Evolutionary conservation across 2,113 vertebrate species (phyloP).

Genomic region (Stegostoma tigrinum): DNA sequence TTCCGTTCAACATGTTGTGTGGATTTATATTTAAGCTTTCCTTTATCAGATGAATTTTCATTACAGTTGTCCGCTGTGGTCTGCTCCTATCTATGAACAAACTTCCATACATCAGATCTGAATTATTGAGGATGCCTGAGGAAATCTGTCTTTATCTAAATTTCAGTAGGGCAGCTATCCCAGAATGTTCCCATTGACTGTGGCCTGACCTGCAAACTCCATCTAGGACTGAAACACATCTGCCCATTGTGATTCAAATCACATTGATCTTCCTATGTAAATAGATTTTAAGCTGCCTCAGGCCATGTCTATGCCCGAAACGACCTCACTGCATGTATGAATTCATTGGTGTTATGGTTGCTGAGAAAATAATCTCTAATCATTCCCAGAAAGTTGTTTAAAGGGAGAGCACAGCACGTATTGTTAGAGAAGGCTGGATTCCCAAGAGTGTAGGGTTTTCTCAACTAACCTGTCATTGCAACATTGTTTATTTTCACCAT

Average conservation of each 20-base stretch:
- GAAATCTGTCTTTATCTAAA: neutral
- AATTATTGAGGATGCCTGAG: neutral
- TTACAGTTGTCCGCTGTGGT: neutral
- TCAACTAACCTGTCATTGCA: neutral
- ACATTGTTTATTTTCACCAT: neutral
- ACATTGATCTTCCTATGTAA: neutral
- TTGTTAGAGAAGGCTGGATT: neutral
- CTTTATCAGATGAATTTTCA: neutral
- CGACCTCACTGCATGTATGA: neutral
- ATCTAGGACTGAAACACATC: neutral
- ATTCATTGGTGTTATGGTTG: neutral
- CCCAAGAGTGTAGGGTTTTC: neutral
- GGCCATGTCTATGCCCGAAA: neutral
- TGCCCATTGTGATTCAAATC: neutral
- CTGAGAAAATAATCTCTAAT: neutral
- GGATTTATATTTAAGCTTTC: neutral
- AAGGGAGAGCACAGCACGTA: neutral
- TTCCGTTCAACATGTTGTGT: neutral
- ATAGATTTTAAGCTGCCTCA: neutral
- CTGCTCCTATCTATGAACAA: neutral
- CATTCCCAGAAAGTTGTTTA: neutral
- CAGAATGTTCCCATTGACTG: neutral
- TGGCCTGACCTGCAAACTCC: neutral
- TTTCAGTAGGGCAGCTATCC: neutral
- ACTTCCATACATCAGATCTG: neutral